These are phyloP conservation scores for Acanthacorydalis orientalis DNA, from an alignment of 2,888 invertebrate genomes.

Conservation along the genomic window DNA sequence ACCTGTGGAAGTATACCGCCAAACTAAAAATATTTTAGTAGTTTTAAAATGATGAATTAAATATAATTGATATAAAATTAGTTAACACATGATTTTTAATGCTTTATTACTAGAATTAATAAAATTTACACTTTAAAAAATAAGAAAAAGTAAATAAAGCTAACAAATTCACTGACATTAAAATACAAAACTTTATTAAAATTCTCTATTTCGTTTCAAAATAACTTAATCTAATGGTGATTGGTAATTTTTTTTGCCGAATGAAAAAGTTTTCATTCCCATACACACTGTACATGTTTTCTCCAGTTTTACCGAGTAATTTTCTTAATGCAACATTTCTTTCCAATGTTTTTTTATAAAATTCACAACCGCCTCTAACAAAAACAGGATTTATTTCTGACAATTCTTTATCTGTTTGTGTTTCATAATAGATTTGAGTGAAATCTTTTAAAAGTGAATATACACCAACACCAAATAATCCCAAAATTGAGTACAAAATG, in stretches of 20 bases:
- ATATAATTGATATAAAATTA: too few species aligned
- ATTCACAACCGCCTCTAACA: conserved; percentile 56
- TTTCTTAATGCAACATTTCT: conserved; percentile 56
- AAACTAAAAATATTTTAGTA: too few species aligned
- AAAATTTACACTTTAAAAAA: too few species aligned
- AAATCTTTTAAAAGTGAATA: conserved; percentile 50
- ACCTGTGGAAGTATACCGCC: too few species aligned
- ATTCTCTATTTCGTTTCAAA: conserved; percentile 39
- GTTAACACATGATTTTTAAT: too few species aligned
- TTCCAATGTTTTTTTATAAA: conserved; percentile 52
- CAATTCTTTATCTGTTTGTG: conserved; percentile 41
- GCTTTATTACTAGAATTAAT: too few species aligned
- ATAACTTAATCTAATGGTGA: conserved; percentile 45
- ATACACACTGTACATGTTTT: conserved; percentile 38
- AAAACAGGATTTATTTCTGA: conserved; percentile 41
- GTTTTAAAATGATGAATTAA: too few species aligned
- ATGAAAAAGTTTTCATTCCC: conserved; percentile 55
- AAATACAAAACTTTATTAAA: conserved; percentile 1
- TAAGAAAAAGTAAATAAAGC: too few species aligned
- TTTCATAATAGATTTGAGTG: conserved; percentile 44
- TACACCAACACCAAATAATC: conserved; percentile 35
- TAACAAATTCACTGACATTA: too few species aligned
- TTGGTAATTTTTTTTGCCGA: conserved; percentile 44
- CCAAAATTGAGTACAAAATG: conserved; percentile 36
- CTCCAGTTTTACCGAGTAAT: conserved; percentile 44